A percentile compares a stretch with the other conserved stretches of the same genome.
These are phyloP conservation scores for Nomada lathburiana DNA, from an alignment of 2,888 invertebrate genomes.

Conservation along the genomic window DNA sequence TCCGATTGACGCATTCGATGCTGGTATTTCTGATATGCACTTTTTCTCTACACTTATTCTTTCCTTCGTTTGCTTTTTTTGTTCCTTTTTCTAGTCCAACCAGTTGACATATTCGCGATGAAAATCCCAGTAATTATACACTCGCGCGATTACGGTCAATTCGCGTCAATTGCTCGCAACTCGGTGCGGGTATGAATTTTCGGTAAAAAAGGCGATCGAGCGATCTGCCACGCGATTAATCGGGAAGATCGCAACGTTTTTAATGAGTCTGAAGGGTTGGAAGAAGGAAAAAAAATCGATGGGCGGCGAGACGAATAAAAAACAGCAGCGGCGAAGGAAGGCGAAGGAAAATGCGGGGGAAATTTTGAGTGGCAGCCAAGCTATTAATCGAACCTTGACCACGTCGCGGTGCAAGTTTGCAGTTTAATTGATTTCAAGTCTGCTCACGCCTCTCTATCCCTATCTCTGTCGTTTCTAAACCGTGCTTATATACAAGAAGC, in stretches of 20 bases:
- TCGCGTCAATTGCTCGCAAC: no score
- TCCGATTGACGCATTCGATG: background rate
- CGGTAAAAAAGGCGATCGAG: no score
- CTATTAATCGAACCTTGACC: conserved; percentile 55
- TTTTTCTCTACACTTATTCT: background rate
- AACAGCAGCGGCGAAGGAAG: background rate
- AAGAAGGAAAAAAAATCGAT: background rate
- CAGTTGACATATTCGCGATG: no score
- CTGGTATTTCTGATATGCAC: background rate
- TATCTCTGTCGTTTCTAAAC: background rate
- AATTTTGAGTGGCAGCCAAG: conserved; percentile 55
- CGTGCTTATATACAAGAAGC: conserved; percentile 28
- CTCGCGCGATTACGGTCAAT: no score
- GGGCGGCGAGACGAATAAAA: background rate
- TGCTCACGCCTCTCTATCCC: conserved; percentile 4
- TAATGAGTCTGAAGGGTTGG: no score
- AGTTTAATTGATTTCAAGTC: conserved; percentile 40
- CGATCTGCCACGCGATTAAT: no score
- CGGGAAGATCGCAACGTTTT: no score
- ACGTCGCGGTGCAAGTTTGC: conserved; percentile 35
- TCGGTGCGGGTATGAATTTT: no score
- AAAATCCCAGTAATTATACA: no score
- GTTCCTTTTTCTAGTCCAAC: no score
- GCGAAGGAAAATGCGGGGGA: conserved; percentile 30
- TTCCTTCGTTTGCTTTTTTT: background rate